Base-by-base conservation (phyloP, 2,888 invertebrate species). In the Aspidiotus rigidus region DNA sequence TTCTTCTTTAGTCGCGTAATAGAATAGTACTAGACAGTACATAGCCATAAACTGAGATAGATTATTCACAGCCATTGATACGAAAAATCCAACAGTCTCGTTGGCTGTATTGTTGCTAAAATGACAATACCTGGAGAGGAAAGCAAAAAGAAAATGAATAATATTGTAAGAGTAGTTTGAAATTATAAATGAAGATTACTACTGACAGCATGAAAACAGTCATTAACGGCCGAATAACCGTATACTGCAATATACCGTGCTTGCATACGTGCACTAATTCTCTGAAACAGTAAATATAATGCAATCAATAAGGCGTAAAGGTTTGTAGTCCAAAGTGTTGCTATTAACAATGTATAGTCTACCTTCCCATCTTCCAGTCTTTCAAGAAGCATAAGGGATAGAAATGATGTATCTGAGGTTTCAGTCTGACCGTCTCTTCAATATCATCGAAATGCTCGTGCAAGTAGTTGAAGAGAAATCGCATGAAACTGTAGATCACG, bases 401-500 rank as follows among this genome's bases (percentile, higher is more conserved):
- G 76, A 94, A 85, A 76, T 95, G 95, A 75, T 87, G 85, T 1
- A 91, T 89, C 79, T 91, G 92, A 15, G 90, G 88, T 75, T 91
- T 91, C 57, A 85, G 83, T 75, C 89, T 89, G 75, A 92, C 81
- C 71, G 85, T 84, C 3, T 87, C 87, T 78, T 93, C 92, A 73
- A 95, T 80, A 77, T 94, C 90, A 81, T 89, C 88, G 76, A 89
- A 90, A 75, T 88, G 77, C 56, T 72, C 85, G 80, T 91, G 89
- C 64, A 97, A 82, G 79, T 93, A 97, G 77, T 92, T 93, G 71
- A 96, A 80, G 74, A 97, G 81, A 78, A 90, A 97, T 76, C 89
- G 90, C 93, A 96, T 94, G 77, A 97, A 97, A 81, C 95, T 96
- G 79, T 97, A 96, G 75, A 97, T 96, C 3, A 96, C 96, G 81